Base-by-base conservation (phyloP, 2,888 invertebrate species). In the Tachina grossa region DNA sequence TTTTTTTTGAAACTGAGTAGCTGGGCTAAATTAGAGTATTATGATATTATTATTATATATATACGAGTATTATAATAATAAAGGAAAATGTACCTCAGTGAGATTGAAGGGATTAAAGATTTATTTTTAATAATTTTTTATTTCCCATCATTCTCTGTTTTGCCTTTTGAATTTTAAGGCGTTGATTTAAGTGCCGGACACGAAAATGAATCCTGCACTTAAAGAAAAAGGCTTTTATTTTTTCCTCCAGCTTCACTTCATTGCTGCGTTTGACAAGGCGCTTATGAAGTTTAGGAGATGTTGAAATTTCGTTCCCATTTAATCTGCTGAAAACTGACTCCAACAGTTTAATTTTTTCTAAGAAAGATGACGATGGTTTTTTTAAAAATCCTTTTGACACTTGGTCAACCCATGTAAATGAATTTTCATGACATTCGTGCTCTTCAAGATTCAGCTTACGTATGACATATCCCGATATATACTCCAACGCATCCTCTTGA, bases 401-500 rank as follows among this genome's bases (percentile, higher is more conserved):
- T 11, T 63, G 61, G 16, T 63, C 43, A 3, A 63, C 61, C 61
- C 61, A 63, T 43, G 43, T 43, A 43, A 43, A 63, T 3, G 43
- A 43, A 41, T 19, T 63, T 41, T 63, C 43, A 10, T 63, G 16
- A 14, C 43, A 19, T 63, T 43, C 6, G 43, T 63, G 16, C n/a
- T 63, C 43, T 63, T 43, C 61, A 16, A 63, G 43, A 19, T 43
- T 41, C 10, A 43, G 43, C 43, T 63, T 63, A 9, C n/a, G 39
- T n/a, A 61, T 43, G 9, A 61, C 16, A 13, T 61, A 61, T 10
- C 61, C 61, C n/a, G 16, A 39, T 9, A 61, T 13, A 16, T 61
- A 61, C 14, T 61, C 61, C 14, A 61, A 61, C 1, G 61, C 43
- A 63, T 63, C 61, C 41, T 43, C 19, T 43, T 59, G 59, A 39